Percentiles rank a stretch among this genome's conserved stretches.
Conservation (phyloP, 2,888 invertebrate species). For the Neoitamus cyanurus region DNA sequence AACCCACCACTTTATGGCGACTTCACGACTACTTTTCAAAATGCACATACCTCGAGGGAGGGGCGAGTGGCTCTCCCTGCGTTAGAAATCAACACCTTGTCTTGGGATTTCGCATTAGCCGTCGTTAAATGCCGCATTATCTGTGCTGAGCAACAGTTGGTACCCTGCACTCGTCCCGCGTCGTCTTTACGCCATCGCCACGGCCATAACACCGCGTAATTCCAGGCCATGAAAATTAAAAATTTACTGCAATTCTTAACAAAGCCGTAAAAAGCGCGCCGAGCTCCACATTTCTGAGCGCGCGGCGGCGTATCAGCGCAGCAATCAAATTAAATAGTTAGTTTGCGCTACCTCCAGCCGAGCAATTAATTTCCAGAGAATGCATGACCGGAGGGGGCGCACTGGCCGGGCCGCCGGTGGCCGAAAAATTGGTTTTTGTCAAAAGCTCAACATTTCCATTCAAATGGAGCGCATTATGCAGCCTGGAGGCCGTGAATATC, state of each 20-base stretch:
- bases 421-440: background rate
- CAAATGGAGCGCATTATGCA: background rate
- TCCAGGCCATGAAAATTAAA: background rate
- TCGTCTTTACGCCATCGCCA: too few relatives aligned
- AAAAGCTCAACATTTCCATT: background rate
- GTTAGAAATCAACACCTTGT: background rate
- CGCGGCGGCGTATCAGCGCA: background rate
- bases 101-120: background rate
- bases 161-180: background rate
- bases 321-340: background rate
- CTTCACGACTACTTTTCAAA: background rate
- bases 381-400: background rate
- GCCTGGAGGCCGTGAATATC: background rate
- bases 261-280: background rate
- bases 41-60: background rate
- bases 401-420: background rate
- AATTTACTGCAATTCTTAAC: background rate
- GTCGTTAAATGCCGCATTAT: background rate
- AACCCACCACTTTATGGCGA: background rate
- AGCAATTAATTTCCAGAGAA: background rate
- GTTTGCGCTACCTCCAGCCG: background rate
- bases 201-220: too few relatives aligned
- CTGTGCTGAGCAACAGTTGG: background rate
- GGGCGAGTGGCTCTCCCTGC: background rate
- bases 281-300: background rate